Percentiles rank a stretch among this genome's conserved stretches.
Conservation (phyloP, 2,888 invertebrate genomes). For the Drosophila parthenogenetica region DNA sequence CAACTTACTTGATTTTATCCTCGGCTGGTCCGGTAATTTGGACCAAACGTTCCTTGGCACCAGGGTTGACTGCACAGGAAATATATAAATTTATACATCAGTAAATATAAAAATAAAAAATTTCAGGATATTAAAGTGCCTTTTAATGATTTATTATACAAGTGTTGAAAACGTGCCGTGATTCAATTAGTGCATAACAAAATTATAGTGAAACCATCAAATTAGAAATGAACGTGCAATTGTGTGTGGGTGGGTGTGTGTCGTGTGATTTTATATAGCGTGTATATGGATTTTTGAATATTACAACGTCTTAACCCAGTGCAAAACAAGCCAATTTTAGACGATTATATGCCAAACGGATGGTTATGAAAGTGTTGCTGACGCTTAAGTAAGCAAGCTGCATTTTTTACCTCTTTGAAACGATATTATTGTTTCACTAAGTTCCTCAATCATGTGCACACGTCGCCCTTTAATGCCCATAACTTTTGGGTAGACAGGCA, state of each 20-base stretch:
- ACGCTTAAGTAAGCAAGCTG: conserved; percentile 33
- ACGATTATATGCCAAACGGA: conserved; percentile 11
- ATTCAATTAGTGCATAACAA: conserved; percentile 34
- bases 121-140: conserved; percentile 3
- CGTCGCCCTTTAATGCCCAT: conserved; percentile 99
- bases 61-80: conserved; percentile 91
- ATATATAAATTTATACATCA: conserved; percentile 14
- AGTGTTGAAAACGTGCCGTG: conserved; percentile 10
- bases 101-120: background rate
- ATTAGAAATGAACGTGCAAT: conserved; percentile 30
- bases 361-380: conserved; percentile 1
- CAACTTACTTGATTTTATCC: conserved; percentile 94
- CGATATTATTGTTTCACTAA: conserved; percentile 99
- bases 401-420: conserved; percentile 96
- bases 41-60: conserved; percentile 96
- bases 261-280: conserved; percentile 2
- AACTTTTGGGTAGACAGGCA: conserved; percentile 86
- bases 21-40: conserved; percentile 97
- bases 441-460: conserved; percentile 99
- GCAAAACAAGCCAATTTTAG: background rate
- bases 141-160: conserved; percentile 3
- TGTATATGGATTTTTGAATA: background rate
- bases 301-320: conserved; percentile 14
- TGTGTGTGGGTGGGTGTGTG: conserved; percentile 7
- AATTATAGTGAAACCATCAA: conserved; percentile 7